Percentiles rank a stretch among this genome's conserved stretches.
These are phyloP conservation scores for Podarcis siculus DNA, from an alignment of 2,797 vertebrate genomes.

Conservation along the genomic window DNA sequence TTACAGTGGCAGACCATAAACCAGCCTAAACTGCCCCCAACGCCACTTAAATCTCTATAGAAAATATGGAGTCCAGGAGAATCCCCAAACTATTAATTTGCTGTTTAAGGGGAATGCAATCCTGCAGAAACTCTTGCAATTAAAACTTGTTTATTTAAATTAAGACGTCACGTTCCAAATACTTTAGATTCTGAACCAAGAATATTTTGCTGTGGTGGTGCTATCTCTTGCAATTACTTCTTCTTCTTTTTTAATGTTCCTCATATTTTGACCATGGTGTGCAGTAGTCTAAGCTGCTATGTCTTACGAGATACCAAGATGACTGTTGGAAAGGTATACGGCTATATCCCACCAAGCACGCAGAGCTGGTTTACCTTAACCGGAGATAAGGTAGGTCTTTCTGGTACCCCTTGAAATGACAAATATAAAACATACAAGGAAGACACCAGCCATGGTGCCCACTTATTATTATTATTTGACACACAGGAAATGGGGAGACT, in stretches of 20 bases:
- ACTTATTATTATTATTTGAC: slow-evolving; percentile 32
- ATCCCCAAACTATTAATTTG: too few relatives aligned
- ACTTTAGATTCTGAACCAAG: not conserved
- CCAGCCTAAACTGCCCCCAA: too few relatives aligned
- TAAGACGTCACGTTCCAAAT: not conserved
- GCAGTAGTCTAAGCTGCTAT: slow-evolving; percentile 39
- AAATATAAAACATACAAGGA: slow-evolving; percentile 8
- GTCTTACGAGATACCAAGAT: slow-evolving; percentile 31
- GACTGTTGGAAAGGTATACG: slow-evolving; percentile 76
- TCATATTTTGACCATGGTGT: not conserved
- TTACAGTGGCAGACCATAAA: not conserved
- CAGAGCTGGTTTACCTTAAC: slow-evolving; percentile 61
- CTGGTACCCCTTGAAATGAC: not conserved
- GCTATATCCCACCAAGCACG: slow-evolving; percentile 68
- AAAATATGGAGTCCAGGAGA: not conserved
- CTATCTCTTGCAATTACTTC: not conserved
- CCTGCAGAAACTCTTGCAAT: too few relatives aligned
- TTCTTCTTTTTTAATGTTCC: not conserved
- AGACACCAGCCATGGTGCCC: slow-evolving; percentile 5
- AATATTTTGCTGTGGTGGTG: not conserved
- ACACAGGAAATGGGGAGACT: slow-evolving; percentile 75
- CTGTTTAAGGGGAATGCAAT: too few relatives aligned
- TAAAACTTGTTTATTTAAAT: too few relatives aligned
- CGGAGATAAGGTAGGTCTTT: slow-evolving; percentile 72
- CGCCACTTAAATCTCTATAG: not conserved